Evolutionary conservation across 2,888 invertebrate species (phyloP).

Genomic region (Hypomecis atomaria): DNA sequence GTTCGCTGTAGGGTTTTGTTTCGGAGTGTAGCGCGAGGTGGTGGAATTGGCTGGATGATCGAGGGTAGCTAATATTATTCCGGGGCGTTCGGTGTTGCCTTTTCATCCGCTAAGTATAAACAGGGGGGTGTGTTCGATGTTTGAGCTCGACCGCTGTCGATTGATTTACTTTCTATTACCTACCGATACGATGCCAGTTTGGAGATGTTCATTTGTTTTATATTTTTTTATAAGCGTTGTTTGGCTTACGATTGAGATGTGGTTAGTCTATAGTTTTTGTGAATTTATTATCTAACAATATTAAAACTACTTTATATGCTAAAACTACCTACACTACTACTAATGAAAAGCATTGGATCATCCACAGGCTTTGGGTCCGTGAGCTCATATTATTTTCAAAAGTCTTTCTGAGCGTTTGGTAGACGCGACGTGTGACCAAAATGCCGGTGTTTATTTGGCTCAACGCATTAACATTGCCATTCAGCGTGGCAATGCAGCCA

Average conservation of each 20-base stretch:
- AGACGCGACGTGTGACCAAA: too few relatives aligned
- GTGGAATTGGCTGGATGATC: conserved; percentile 76
- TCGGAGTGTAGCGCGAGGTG: conserved; percentile 50
- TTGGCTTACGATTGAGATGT: neutral
- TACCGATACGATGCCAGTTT: conserved; percentile 52
- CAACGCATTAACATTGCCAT: too few relatives aligned
- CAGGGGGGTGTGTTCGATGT: conserved; percentile 81
- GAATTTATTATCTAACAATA: too few relatives aligned
- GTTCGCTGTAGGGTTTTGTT: conserved; percentile 50
- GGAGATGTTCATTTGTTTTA: conserved; percentile 42
- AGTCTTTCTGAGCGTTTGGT: too few relatives aligned
- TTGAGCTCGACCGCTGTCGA: conserved; percentile 75
- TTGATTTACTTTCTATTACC: conserved; percentile 78
- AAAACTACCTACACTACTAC: too few relatives aligned
- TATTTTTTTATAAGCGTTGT: conserved; percentile 14
- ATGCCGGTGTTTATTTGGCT: too few relatives aligned
- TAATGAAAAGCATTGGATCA: too few relatives aligned
- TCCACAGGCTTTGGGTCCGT: too few relatives aligned
- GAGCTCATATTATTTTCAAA: too few relatives aligned
- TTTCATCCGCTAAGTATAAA: conserved; percentile 84
- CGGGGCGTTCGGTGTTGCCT: conserved; percentile 84
- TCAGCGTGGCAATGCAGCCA: too few relatives aligned
- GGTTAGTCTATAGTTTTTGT: too few relatives aligned
- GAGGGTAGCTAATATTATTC: conserved; percentile 84
- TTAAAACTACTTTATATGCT: too few relatives aligned